phyloP scores from a whole-genome alignment of 2,797 vertebrate genomes.

The Tragopan temminckii region DNA sequence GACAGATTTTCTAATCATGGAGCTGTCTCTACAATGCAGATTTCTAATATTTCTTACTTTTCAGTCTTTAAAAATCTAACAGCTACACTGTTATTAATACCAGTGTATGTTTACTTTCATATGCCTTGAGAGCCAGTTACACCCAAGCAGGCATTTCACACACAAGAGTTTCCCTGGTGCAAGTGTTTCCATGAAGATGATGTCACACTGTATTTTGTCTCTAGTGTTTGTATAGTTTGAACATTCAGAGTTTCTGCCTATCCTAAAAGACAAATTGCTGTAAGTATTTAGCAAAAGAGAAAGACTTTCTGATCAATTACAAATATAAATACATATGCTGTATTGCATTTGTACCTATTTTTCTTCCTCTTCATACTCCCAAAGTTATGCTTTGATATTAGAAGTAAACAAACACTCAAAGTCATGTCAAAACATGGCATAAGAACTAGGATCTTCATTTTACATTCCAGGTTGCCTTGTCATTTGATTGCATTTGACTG shows the following conservation, averaged over 20 bases:
- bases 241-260: background rate
- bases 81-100: background rate
- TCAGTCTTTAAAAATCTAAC: background rate
- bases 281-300: background rate
- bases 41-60: background rate
- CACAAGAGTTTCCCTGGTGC: background rate
- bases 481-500: background rate
- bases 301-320: background rate
- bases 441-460: background rate
- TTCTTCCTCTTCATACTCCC: background rate
- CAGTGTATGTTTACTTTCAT: background rate
- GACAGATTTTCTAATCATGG: background rate
- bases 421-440: background rate
- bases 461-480: background rate
- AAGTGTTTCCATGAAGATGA: background rate
- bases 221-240: background rate
- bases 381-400: background rate
- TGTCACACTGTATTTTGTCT: background rate
- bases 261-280: background rate
- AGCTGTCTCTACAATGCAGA: background rate
- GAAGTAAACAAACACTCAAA: background rate
- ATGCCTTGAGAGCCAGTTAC: background rate
- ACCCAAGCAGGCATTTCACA: background rate
- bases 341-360: background rate
- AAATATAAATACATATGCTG: background rate